phyloP scores from a whole-genome alignment of 2,888 invertebrate genomes.

The Drosophila prostipennis region DNA sequence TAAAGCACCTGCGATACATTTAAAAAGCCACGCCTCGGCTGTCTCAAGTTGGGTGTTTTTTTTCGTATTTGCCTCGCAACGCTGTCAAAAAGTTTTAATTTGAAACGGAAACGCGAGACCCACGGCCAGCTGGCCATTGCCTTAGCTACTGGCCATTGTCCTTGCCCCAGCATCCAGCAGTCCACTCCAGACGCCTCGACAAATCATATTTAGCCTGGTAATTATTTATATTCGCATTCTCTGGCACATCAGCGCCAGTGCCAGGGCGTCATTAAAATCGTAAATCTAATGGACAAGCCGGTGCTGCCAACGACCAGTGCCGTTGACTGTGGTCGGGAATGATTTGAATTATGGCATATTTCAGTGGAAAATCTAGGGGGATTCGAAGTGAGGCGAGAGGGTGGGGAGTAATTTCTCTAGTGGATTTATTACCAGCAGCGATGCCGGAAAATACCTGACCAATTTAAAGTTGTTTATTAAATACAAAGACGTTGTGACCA shows the following conservation, averaged over 20 bases:
- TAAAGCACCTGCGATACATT: slow-evolving; percentile 31
- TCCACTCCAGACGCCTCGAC: slow-evolving; percentile 23
- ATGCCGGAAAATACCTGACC: slow-evolving; percentile 3
- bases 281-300: slow-evolving; percentile 67
- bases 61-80: slow-evolving; percentile 10
- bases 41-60: slow-evolving; percentile 10
- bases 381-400: neutral
- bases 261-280: slow-evolving; percentile 61
- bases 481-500: neutral
- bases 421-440: slow-evolving; percentile 10
- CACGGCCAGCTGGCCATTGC: slow-evolving; percentile 27
- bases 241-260: slow-evolving; percentile 42
- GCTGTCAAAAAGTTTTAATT: slow-evolving; percentile 59
- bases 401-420: slow-evolving; percentile 16
- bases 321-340: slow-evolving; percentile 43
- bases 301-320: slow-evolving; percentile 17
- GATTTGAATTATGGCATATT: slow-evolving; percentile 51
- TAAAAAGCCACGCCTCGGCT: neutral
- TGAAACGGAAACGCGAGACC: slow-evolving; percentile 59
- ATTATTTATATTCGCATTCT: slow-evolving; percentile 63
- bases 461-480: neutral
- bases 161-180: slow-evolving; percentile 43
- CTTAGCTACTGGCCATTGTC: slow-evolving; percentile 51
- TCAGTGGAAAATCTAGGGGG: slow-evolving; percentile 1
- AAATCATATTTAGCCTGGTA: slow-evolving; percentile 73